These are phyloP conservation scores for Teleogryllus occipitalis DNA, from an alignment of 1,140 invertebrate species.

Conservation along the genomic window DNA sequence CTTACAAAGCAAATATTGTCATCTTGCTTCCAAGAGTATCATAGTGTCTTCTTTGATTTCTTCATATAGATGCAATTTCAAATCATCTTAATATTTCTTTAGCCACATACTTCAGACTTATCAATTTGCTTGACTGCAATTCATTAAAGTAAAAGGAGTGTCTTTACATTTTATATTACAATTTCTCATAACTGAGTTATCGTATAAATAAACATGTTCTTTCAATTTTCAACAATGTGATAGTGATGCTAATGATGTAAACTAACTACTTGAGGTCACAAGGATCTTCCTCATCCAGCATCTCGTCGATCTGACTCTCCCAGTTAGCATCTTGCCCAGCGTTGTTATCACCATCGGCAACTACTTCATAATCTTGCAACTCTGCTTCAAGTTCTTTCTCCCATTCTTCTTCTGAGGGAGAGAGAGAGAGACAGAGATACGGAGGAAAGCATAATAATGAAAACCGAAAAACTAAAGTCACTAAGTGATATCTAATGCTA, in stretches of 20 bases:
- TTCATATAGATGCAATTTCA: not conserved
- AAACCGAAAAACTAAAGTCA: not conserved
- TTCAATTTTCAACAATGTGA: not conserved
- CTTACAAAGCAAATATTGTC: constrained; percentile 5
- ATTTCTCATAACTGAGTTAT: not conserved
- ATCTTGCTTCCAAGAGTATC: not conserved
- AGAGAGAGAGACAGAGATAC: constrained; percentile 32
- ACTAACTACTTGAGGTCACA: constrained; percentile 28
- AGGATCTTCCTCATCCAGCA: constrained; percentile 43
- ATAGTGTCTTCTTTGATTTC: not conserved
- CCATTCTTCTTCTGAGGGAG: constrained; percentile 74
- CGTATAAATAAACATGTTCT: not conserved
- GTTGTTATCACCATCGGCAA: constrained; percentile 42
- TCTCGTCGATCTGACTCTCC: constrained; percentile 48
- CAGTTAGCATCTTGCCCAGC: constrained; percentile 42
- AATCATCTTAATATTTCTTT: not conserved
- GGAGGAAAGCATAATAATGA: constrained; percentile 19
- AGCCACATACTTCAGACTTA: not conserved
- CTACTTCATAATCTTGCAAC: constrained; percentile 85
- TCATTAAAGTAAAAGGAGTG: not conserved
- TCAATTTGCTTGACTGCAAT: not conserved
- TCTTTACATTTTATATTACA: not conserved
- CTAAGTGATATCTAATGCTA: not conserved
- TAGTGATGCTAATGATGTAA: not conserved
- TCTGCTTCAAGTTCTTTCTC: constrained; percentile 87